Evolutionary conservation across 2,888 invertebrate genomes (phyloP).

Genomic region (Drosophila anomelani): DNA sequence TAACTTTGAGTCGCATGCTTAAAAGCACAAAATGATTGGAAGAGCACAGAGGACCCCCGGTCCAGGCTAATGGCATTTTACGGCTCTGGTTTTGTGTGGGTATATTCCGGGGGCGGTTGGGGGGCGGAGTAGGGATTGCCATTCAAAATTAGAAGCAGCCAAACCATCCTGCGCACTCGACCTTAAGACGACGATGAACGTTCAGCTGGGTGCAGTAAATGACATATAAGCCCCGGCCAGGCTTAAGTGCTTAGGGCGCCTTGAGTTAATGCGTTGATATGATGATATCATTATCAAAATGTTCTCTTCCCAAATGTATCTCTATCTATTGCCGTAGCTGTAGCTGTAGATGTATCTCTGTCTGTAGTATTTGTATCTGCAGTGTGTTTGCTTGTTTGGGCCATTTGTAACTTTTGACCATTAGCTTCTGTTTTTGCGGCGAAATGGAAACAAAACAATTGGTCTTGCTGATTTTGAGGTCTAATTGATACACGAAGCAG

Average conservation of each 20-base stretch:
- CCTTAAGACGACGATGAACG: constrained; percentile 48
- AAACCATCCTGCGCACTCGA: constrained; percentile 39
- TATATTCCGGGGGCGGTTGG: constrained; percentile 36
- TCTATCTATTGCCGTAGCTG: constrained; percentile 16
- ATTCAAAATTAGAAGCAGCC: constrained; percentile 57
- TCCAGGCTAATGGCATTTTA: constrained; percentile 66
- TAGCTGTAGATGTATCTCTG: constrained; percentile 13
- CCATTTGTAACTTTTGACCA: constrained; percentile 73
- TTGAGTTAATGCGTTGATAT: constrained; percentile 73
- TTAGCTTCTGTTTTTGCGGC: constrained; percentile 76
- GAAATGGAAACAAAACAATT: constrained; percentile 54
- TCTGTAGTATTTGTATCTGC: constrained; percentile 16
- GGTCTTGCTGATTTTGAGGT: constrained; percentile 67
- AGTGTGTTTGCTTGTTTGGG: constrained; percentile 35
- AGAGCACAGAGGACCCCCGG: constrained; percentile 35
- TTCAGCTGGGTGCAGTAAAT: constrained; percentile 60
- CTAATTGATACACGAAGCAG: constrained; percentile 68
- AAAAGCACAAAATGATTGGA: constrained; percentile 74
- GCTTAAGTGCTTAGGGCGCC: constrained; percentile 56
- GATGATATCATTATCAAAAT: constrained; percentile 73
- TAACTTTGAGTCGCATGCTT: constrained; percentile 72
- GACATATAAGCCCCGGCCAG: constrained; percentile 47
- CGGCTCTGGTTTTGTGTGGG: constrained; percentile 27
- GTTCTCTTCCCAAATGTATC: constrained; percentile 19
- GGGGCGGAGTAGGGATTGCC: constrained; percentile 28